Percentiles rank a stretch among this genome's conserved stretches.
These are phyloP conservation scores for Hypsibius dujardini DNA, from an alignment of 1,140 invertebrate genomes.

Conservation along the genomic window DNA sequence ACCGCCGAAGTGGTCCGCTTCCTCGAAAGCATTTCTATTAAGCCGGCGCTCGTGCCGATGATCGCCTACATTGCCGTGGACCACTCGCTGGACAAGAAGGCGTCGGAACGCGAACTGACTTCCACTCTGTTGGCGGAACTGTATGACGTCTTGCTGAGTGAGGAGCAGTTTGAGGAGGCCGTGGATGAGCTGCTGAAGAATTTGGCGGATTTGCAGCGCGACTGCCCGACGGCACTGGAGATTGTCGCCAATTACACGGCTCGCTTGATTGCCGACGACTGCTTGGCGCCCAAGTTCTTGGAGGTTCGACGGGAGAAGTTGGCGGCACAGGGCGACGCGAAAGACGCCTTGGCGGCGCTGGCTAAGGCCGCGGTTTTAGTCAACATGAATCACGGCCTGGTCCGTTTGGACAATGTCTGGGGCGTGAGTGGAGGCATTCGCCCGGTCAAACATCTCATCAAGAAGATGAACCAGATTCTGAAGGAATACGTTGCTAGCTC, in stretches of 20 bases:
- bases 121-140: conserved; percentile 73
- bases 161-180: conserved; percentile 57
- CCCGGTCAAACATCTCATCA: conserved; percentile 69
- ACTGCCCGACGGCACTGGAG: conserved; percentile 63
- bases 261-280: conserved; percentile 73
- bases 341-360: conserved; percentile 40
- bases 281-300: conserved; percentile 64
- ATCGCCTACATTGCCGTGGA: conserved; percentile 44
- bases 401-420: conserved; percentile 75
- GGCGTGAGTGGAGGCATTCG: conserved; percentile 65
- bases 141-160: conserved; percentile 52
- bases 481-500: conserved; percentile 9
- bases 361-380: conserved; percentile 58
- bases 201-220: conserved; percentile 61
- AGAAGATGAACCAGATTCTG: conserved; percentile 29
- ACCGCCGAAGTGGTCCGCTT: conserved; percentile 48
- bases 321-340: conserved; percentile 42
- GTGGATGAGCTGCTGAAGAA: conserved; percentile 60
- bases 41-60: conserved; percentile 24
- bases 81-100: conserved; percentile 71
- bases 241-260: conserved; percentile 74
- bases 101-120: conserved; percentile 72
- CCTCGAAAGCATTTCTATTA: conserved; percentile 20
- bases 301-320: conserved; percentile 41
- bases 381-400: conserved; percentile 66